phyloP scores from a whole-genome alignment of 2,797 vertebrate genomes.

The Helostoma temminkii region DNA sequence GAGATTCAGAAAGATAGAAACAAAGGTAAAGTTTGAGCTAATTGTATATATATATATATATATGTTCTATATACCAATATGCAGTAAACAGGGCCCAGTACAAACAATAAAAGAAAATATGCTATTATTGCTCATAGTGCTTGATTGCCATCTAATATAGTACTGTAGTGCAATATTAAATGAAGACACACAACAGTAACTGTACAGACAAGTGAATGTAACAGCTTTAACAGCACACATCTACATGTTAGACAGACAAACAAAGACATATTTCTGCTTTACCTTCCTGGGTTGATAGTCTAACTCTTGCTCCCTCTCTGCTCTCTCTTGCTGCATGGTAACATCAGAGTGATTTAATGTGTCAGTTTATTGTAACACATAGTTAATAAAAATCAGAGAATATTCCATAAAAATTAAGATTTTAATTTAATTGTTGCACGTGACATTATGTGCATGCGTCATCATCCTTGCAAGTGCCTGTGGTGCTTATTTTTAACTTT shows the following conservation, averaged over 20 bases:
- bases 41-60: neutral
- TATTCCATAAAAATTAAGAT: neutral
- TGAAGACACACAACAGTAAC: slow-evolving; percentile 12
- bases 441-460: neutral
- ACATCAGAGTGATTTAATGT: slow-evolving; percentile 55
- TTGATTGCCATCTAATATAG: neutral
- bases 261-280: slow-evolving; percentile 48
- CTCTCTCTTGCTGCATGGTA: slow-evolving; percentile 82
- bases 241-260: slow-evolving; percentile 28
- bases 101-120: neutral
- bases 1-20: slow-evolving; percentile 26
- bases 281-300: slow-evolving; percentile 84
- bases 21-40: neutral
- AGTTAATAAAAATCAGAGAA: neutral
- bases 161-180: neutral
- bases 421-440: too few species aligned
- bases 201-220: slow-evolving; percentile 8
- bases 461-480: neutral
- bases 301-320: slow-evolving; percentile 78
- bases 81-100: neutral
- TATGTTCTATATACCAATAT: neutral
- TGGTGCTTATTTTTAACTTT: neutral
- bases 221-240: neutral
- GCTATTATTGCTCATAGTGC: too few species aligned
- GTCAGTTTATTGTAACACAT: slow-evolving; percentile 46